phyloP scores from a whole-genome alignment of 1,140 invertebrate genomes.

The Probaryconus sp. region DNA sequence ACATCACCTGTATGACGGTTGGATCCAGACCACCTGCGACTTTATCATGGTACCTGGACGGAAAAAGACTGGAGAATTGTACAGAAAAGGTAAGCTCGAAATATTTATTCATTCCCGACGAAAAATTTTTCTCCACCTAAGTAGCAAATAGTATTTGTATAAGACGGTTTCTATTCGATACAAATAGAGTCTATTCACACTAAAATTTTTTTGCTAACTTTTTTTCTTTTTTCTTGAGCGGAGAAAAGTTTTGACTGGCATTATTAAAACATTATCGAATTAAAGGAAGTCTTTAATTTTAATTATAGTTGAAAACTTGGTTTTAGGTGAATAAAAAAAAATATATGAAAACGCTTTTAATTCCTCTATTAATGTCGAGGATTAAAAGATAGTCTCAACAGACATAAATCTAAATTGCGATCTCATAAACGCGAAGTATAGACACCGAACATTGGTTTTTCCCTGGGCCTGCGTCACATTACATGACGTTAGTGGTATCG shows the following conservation, averaged over 20 bases:
- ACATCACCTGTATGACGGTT: conserved; percentile 87
- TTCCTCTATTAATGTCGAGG: conserved; percentile 53
- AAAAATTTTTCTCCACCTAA: too few relatives aligned
- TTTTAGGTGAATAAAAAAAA: too few relatives aligned
- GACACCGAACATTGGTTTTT: conserved; percentile 42
- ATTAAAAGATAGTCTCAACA: conserved; percentile 53
- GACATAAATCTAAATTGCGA: conserved; percentile 52
- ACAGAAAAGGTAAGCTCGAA: conserved; percentile 79
- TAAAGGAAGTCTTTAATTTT: too few relatives aligned
- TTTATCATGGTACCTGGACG: conserved; percentile 89
- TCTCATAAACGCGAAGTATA: conserved; percentile 41
- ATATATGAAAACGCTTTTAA: conserved; percentile 34
- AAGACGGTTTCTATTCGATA: too few relatives aligned
- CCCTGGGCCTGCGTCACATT: conserved; percentile 63
- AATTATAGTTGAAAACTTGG: too few relatives aligned
- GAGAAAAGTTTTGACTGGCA: too few relatives aligned
- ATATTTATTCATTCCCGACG: too few relatives aligned
- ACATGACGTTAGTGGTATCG: conserved; percentile 70
- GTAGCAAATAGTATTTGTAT: too few relatives aligned
- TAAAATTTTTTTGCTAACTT: too few relatives aligned
- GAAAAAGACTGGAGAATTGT: conserved; percentile 80
- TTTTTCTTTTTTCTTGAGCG: too few relatives aligned
- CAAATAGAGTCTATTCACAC: too few relatives aligned
- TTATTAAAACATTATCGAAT: too few relatives aligned
- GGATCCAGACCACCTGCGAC: conserved; percentile 88